Evolutionary conservation across 2,888 invertebrate species (phyloP), one percentile per base, ranked within the genome.

Genomic region (Mongoloraphidia duomilia): DNA sequence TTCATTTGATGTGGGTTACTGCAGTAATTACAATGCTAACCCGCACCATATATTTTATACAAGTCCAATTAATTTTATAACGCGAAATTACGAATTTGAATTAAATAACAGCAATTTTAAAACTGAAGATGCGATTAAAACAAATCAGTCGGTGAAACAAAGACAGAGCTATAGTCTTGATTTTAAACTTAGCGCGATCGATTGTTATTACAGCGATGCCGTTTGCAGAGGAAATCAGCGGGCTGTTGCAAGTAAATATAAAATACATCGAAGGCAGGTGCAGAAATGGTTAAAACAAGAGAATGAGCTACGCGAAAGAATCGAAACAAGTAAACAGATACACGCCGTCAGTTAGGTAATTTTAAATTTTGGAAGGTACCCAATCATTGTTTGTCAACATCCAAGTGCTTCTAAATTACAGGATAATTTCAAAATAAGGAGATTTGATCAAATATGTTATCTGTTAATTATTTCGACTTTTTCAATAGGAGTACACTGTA

Each of bases 251-350:
- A 64, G 61, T 47, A 72, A 72, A 56, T 71, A 68, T 58, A 66
- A 68, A 52, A 68, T 72, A 46, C 69, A 69, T 58, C 59, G 70
- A 43, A 63, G 70, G 43, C 72, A 74, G 56, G 67, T 75, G 47
- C 73, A 75, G 54, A 73, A 74, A 55, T 77, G 77, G 77, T 60
- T 76, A 49, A 73, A 75, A 56, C 73, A 72, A 57, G 74, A 72
- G 48, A 64, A 66, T 17, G 65, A 69, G 54, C 52, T 68, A 34
- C 56, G 63, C 42, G 60, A 62, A 50, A 60, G 63, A 49, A 64
- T 63, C 53, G 64, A 65, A 55, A 54, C 59, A 17, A 55, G 61
- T 41, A 63, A 63, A 53, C 62, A 63, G 13, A 58, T 60, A 52
- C 63, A 63, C 46, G 58, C 58, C 44, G 48, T 45, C 34, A 49